Evolutionary conservation across 2,888 invertebrate genomes (phyloP), one percentile per base, ranked within the genome.

Genomic region (Archips xylosteana): DNA sequence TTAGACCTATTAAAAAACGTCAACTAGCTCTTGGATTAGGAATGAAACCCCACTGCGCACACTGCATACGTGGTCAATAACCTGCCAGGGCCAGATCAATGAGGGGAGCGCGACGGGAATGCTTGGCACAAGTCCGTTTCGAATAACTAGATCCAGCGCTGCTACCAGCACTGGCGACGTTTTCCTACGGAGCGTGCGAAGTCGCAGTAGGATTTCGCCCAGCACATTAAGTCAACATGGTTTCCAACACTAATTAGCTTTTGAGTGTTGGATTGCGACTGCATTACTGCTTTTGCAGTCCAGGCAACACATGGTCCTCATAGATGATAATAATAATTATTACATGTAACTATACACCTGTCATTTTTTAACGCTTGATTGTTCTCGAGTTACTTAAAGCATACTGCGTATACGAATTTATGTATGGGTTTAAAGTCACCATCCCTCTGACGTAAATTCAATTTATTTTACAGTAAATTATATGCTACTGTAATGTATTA

Each of bases 391-490:
- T 3, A 5, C 39, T 23, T 23, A 23, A 49, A 51, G 65, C 60
- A 23, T 57, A 59, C 34, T 71, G 54, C 49, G 60, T 71, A 66
- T 71, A 66, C 71, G 12, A 63, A 39, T n/a, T 23, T 60, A 45
- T 36, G 45, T 45, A 57, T n/a, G 39, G 39, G 6, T 61, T 32
- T 66, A 47, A 32, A 42, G 15, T 42, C 42, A 51, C 39, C 15
- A 49, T 39, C 23, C 42, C n/a, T n/a, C 49, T 36, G 3, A 45
- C 12, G 45, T 10, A 64, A 65, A 61, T 42, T 51, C 71, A 61
- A 63, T 65, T 49, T 10, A 42, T 13, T 65, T 32, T 49, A 49
- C 32, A 42, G n/a, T 32, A 62, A 70, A 59, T 60, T 12, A 34
- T n/a, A 36, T 5, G 36, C 60, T 60, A n/a, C n/a, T 60, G n/a